Evolutionary conservation across 2,888 invertebrate species (phyloP).

Genomic region (Rhingia rostrata): DNA sequence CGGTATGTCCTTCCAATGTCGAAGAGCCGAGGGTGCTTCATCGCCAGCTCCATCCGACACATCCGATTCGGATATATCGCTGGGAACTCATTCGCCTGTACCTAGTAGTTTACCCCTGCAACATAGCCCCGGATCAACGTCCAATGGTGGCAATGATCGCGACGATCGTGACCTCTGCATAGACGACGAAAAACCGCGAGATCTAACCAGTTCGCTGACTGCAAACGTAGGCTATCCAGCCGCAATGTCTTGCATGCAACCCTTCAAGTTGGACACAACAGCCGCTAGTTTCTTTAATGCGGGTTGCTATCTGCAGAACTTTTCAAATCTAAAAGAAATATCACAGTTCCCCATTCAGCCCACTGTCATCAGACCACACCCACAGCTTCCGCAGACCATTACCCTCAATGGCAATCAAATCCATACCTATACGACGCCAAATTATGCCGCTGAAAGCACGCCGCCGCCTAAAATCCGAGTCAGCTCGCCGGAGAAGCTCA

Average conservation of each 20-base stretch:
- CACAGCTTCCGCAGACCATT: constrained; percentile 81
- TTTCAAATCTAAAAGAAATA: constrained; percentile 82
- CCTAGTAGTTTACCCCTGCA: constrained; percentile 82
- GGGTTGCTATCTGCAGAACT: constrained; percentile 82
- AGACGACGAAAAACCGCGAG: constrained; percentile 82
- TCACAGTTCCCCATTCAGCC: constrained; percentile 83
- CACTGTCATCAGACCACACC: constrained; percentile 82
- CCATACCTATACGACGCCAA: constrained; percentile 75
- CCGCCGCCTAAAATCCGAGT: constrained; percentile 82
- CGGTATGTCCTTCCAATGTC: constrained; percentile 79
- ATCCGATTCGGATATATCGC: constrained; percentile 83
- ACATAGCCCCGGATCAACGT: constrained; percentile 83
- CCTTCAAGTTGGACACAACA: constrained; percentile 81
- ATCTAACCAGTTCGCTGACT: constrained; percentile 79
- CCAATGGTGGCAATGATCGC: constrained; percentile 82
- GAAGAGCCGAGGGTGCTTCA: constrained; percentile 80
- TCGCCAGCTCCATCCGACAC: constrained; percentile 82
- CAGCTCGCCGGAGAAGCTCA: constrained; percentile 82
- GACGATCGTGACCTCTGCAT: constrained; percentile 81
- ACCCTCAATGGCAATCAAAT: constrained; percentile 80
- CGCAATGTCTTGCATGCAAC: constrained; percentile 79
- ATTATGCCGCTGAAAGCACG: constrained; percentile 60
- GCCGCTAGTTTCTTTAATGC: constrained; percentile 82
- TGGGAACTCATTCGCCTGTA: constrained; percentile 83
- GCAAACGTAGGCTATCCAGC: constrained; percentile 76